Evolutionary conservation across 53 echinoderm and acorn worm genomes (phyloP).

Genomic region (Holothuria leucospilota): DNA sequence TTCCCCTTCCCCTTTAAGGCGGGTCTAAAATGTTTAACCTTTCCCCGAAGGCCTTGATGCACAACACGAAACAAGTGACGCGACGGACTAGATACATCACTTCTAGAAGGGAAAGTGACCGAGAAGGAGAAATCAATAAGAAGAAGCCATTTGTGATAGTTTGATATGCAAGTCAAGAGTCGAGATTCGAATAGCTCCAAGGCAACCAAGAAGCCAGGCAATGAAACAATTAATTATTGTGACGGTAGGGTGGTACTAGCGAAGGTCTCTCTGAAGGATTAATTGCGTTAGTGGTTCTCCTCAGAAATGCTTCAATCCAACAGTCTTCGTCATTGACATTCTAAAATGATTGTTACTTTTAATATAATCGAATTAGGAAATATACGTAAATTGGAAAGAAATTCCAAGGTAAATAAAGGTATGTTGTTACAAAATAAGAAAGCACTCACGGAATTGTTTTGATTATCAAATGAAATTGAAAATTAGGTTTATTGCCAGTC

Average conservation of each 20-base stretch:
- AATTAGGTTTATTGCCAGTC: conserved; percentile 8
- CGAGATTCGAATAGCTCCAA: conserved; percentile 24
- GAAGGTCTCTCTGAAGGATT: conserved; percentile 25
- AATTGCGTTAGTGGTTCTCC: conserved; percentile 33
- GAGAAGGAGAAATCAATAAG: conserved; percentile 17
- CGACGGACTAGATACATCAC: too few relatives aligned
- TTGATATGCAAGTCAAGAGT: conserved; percentile 16
- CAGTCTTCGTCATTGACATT: conserved; percentile 23
- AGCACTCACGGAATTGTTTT: conserved; percentile 39
- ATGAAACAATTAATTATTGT: conserved; percentile 33
- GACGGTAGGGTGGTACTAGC: background rate
- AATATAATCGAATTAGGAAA: conserved; percentile 36
- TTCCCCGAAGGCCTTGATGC: too few relatives aligned
- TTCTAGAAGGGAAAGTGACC: too few relatives aligned
- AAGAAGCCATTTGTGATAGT: conserved; percentile 21
- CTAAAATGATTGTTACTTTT: conserved; percentile 41
- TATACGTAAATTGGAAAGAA: conserved; percentile 39
- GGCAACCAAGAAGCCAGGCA: conserved; percentile 5
- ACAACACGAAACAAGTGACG: too few relatives aligned
- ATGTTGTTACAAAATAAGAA: conserved; percentile 44
- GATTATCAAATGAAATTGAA: conserved; percentile 42
- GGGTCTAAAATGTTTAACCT: too few relatives aligned
- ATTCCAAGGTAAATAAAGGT: conserved; percentile 43
- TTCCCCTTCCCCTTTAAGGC: too few relatives aligned
- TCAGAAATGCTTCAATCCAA: conserved; percentile 5